Evolutionary conservation across 1,140 invertebrate species (phyloP), one percentile per base, ranked within the genome.

Genomic region (Pectinophora gossypiella): DNA sequence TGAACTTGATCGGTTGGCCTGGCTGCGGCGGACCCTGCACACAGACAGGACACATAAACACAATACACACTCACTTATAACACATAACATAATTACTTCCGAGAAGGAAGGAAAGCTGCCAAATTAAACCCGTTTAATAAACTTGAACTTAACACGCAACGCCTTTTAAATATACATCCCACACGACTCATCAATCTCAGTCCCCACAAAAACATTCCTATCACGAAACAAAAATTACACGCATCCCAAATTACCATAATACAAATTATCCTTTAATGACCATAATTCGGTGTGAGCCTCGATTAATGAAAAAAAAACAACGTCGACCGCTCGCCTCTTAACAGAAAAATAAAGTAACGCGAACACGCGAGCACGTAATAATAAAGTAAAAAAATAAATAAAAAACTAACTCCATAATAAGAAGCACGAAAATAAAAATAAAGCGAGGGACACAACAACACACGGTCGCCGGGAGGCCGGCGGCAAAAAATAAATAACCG

Each of bases 1-100:
- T 97, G 86, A 97, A 97, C 87, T 98, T 98, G 76, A 97, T 95
- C 42, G 94, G 95, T 77, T 97, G 94, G 19, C 94, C 93, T 53
- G 95, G 94, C 65, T 94, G 94, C 54, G 94, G 94, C 51, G 94
- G 94, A 72, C 94, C 95, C 94, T 96, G 91, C 7, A 91, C 91
- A 57, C 62, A 74, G 71, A 83, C 60, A 66, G 68, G 18, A 42
- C 12, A 48, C 10, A 59, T 48, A 53, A 65, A 3, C 13, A 40
- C 36, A 40, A 16, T 32, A 7, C 1, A 32, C 9, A 32, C 6
- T 12, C n/a, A 32, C 36, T 10, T 38, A 3, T 38, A 38, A 38
- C n/a, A 40, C 7, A 15, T 16, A 6, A 40, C 36, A 15, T 40
- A 40, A 40, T 7, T 15, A 40, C 16, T 40, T 40, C 16, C 36